phyloP scores from a whole-genome alignment of 2,888 invertebrate species.

The Pyralis farinalis region DNA sequence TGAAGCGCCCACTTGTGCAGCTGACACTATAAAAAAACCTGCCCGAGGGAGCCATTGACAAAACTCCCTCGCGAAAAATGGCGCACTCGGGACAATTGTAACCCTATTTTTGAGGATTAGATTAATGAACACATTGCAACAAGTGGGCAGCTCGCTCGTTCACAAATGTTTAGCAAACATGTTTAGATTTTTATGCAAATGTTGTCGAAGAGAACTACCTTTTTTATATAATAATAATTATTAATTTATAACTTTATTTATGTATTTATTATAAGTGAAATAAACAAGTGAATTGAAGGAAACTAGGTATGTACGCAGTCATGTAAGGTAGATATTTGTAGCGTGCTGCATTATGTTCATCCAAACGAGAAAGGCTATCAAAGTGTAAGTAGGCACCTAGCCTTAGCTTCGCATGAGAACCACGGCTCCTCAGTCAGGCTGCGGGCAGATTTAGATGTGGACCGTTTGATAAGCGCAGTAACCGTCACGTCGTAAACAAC shows the following conservation, averaged over 20 bases:
- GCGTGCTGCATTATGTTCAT: too few relatives aligned
- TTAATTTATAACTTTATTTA: too few relatives aligned
- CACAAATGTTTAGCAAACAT: constrained; percentile 15
- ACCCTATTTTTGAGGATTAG: constrained; percentile 24
- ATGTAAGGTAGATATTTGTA: too few relatives aligned
- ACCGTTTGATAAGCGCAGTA: too few relatives aligned
- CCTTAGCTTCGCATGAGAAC: too few relatives aligned
- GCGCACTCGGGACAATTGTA: constrained; percentile 7
- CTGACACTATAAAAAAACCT: constrained; percentile 64
- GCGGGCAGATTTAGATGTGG: background rate
- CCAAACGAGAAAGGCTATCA: too few relatives aligned
- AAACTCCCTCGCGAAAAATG: constrained; percentile 6
- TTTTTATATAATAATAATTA: too few relatives aligned
- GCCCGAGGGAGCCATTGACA: constrained; percentile 29
- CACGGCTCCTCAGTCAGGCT: background rate
- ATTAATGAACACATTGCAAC: constrained; percentile 37
- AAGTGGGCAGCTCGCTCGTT: constrained; percentile 35
- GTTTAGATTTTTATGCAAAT: constrained; percentile 11
- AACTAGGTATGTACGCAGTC: too few relatives aligned
- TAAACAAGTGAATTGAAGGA: too few relatives aligned
- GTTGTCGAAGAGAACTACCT: background rate
- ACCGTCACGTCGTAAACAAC: too few relatives aligned
- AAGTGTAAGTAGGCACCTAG: too few relatives aligned
- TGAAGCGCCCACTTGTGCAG: constrained; percentile 63
- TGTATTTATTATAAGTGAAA: too few relatives aligned